Evolutionary conservation across 2,888 invertebrate genomes (phyloP), one percentile per base, ranked within the genome.

Genomic region (Tinea semifulvella): DNA sequence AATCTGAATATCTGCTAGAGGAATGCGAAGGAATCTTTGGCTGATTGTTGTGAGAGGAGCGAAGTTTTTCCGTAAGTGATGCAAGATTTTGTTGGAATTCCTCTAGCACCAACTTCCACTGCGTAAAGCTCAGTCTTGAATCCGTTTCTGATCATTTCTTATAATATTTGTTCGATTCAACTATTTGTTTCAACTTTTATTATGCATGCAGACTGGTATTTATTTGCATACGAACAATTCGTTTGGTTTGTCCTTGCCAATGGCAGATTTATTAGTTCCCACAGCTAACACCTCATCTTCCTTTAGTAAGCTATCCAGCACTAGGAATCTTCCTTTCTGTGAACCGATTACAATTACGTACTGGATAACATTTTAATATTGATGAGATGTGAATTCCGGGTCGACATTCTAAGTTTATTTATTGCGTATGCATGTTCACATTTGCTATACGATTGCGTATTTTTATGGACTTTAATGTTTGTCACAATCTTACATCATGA

Each of bases 181-280:
- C n/a, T n/a, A n/a, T n/a, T n/a, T n/a, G n/a, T n/a, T n/a, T n/a
- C n/a, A n/a, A n/a, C n/a, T n/a, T n/a, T n/a, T n/a, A n/a, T n/a
- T n/a, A n/a, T n/a, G n/a, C n/a, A n/a, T n/a, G n/a, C n/a, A n/a
- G n/a, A n/a, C n/a, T n/a, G n/a, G n/a, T n/a, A n/a, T n/a, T 11
- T 17, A 38, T 38, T 38, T 14, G 38, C 38, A 38, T 38, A n/a
- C 18, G 17, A 38, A 38, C 38, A 38, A 38, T 38, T 38, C 31
- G 5, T 31, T 31, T 13, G 14, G 13, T 6, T 4, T 14, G 31
- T 31, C 31, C 31, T 19, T 38, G 38, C 69, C 68, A 61, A 53
- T 56, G 49, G 46, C 50, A 66, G 71, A 72, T 74, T 72, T 72
- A 72, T 73, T 61, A 43, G 55, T 72, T 74, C 74, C 64, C 73